A percentile compares a stretch with the other conserved stretches of the same genome.
phyloP scores from a whole-genome alignment of 2,888 invertebrate species.

The Tinea trinotella region DNA sequence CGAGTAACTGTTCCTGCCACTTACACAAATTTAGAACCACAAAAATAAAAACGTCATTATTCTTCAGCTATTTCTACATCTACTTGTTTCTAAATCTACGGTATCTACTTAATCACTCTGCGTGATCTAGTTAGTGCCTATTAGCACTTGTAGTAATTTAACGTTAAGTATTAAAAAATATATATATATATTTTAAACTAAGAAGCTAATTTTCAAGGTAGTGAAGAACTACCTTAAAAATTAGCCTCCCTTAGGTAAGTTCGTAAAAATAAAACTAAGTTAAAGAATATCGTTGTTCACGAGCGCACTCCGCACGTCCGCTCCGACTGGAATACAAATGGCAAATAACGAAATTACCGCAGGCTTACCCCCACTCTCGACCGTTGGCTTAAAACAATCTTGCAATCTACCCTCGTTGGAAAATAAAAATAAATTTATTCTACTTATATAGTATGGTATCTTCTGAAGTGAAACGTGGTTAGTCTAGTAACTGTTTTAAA shows the following conservation, averaged over 20 bases:
- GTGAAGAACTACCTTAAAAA: background rate
- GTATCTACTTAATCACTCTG: no score
- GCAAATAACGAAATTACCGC: conserved; percentile 17
- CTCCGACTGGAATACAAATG: conserved; percentile 17
- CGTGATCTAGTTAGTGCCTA: no score
- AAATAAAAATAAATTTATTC: conserved; percentile 19
- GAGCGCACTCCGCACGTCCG: conserved; percentile 14
- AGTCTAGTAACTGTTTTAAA: conserved; percentile 1
- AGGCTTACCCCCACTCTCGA: background rate
- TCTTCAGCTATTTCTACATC: no score
- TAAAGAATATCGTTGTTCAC: conserved; percentile 13
- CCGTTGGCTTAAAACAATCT: conserved; percentile 16
- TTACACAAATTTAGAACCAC: no score
- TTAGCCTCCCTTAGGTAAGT: background rate
- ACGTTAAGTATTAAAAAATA: no score
- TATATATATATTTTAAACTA: background rate
- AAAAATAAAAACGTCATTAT: no score
- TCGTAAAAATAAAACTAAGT: conserved; percentile 15
- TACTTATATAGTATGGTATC: conserved; percentile 9
- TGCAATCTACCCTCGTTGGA: conserved; percentile 18
- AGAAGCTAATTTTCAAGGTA: no score
- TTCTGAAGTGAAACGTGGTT: background rate
- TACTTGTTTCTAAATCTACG: no score
- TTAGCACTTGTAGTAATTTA: no score
- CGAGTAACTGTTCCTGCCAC: no score